phyloP scores from a whole-genome alignment of 35 echinoderm and acorn worm genomes.

The Lytechinus pictus region DNA sequence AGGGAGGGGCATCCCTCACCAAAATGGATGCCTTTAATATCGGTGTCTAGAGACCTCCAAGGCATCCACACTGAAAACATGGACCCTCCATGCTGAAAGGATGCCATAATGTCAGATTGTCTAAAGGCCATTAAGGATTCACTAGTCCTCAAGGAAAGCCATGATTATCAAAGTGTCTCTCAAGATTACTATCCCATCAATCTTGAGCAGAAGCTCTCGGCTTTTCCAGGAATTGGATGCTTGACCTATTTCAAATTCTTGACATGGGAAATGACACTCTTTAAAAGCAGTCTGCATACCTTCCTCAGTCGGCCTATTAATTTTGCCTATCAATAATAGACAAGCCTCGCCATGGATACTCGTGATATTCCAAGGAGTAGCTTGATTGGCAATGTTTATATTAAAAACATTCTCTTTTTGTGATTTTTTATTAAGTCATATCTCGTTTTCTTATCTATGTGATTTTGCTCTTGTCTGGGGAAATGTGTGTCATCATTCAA shows the following conservation, averaged over 20 bases:
- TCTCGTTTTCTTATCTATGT: no score
- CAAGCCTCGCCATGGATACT: neutral
- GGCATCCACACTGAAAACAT: no score
- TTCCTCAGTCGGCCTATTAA: neutral
- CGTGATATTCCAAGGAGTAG: neutral
- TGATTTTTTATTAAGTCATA: no score
- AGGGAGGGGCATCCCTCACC: neutral
- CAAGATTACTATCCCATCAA: neutral
- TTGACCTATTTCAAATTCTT: neutral
- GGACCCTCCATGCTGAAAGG: no score
- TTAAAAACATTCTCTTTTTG: no score
- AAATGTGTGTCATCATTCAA: no score
- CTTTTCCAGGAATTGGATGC: constrained; percentile 2
- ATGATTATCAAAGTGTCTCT: constrained; percentile 12
- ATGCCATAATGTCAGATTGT: neutral
- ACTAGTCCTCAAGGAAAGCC: neutral
- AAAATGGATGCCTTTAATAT: neutral
- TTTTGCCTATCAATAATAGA: neutral
- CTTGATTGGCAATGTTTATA: neutral
- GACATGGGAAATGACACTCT: neutral
- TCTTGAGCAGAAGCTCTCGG: neutral
- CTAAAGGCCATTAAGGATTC: neutral
- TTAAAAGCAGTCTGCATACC: neutral
- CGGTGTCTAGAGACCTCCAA: no score
- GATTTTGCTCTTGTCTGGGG: no score